phyloP scores from a whole-genome alignment of 2,113 vertebrate genomes.

The Neodontobutis hainanensis region DNA sequence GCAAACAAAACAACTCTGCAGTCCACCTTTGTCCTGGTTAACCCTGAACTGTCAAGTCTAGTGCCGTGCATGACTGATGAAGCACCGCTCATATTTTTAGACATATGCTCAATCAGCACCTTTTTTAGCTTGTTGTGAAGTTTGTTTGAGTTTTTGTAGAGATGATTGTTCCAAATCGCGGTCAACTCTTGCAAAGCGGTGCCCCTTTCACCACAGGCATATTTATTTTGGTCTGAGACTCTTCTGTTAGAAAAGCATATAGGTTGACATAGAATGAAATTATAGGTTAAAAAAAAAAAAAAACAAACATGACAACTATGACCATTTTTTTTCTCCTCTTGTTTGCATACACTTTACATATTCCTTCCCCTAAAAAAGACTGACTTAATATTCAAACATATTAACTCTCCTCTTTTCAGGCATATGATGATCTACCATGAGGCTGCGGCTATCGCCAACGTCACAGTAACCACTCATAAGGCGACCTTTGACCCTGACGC shows the following conservation, averaged over 20 bases:
- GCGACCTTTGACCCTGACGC: constrained; percentile 77
- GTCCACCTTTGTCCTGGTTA: constrained; percentile 23
- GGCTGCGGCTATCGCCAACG: constrained; percentile 65
- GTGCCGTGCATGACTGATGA: constrained; percentile 3
- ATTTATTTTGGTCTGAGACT: constrained; percentile 40
- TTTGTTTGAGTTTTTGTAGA: constrained; percentile 37
- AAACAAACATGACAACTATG: too few relatives aligned
- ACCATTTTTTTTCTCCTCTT: too few relatives aligned
- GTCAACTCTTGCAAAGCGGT: constrained; percentile 37
- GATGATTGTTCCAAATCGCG: constrained; percentile 31
- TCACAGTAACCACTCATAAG: constrained; percentile 57
- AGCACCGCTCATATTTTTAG: constrained; percentile 24
- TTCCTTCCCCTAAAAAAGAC: neutral
- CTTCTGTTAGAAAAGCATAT: constrained; percentile 4
- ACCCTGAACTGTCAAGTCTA: constrained; percentile 1
- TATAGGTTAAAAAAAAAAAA: neutral
- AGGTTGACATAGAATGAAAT: neutral
- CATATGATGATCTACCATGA: constrained; percentile 73
- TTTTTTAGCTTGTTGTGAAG: constrained; percentile 19
- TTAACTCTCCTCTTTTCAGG: constrained; percentile 44
- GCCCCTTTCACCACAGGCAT: constrained; percentile 28
- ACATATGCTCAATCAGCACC: constrained; percentile 20
- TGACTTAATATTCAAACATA: too few relatives aligned
- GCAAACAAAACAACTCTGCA: constrained; percentile 10
- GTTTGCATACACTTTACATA: neutral